Percentiles rank a stretch among this genome's conserved stretches.
These are phyloP conservation scores for Rhopilema esculentum DNA, from an alignment of 30 jellyfish, hydroid and myxozoan species.

Conservation along the genomic window DNA sequence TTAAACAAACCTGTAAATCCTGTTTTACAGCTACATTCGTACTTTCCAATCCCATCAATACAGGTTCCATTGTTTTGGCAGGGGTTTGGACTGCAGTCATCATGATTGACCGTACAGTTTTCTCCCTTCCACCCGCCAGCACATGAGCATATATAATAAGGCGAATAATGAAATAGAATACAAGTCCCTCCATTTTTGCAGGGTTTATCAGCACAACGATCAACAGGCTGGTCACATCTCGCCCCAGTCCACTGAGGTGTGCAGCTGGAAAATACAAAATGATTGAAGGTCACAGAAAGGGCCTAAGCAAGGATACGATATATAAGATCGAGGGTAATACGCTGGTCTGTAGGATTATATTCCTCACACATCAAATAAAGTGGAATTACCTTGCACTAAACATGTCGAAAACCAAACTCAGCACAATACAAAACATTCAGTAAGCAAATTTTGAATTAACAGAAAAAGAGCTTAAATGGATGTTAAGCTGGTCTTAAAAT, in stretches of 20 bases:
- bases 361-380: too few relatives aligned
- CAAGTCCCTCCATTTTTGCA: constrained; percentile 75
- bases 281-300: too few relatives aligned
- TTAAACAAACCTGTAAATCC: constrained; percentile 71
- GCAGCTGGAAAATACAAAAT: constrained; percentile 38
- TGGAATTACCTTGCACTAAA: too few relatives aligned
- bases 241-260: constrained; percentile 49
- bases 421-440: too few relatives aligned
- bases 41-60: constrained; percentile 62
- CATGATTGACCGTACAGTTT: constrained; percentile 62
- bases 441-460: too few relatives aligned
- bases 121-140: constrained; percentile 76
- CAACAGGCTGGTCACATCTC: constrained; percentile 64
- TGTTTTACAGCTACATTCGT: constrained; percentile 65
- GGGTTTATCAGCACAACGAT: constrained; percentile 51
- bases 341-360: too few relatives aligned
- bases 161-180: neutral
- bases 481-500: too few relatives aligned
- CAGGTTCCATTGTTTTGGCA: constrained; percentile 75
- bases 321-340: too few relatives aligned
- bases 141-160: constrained; percentile 68
- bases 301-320: too few relatives aligned
- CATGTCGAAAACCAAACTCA: too few relatives aligned
- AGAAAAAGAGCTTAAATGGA: too few relatives aligned
- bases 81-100: constrained; percentile 72